Evolutionary conservation across 2,888 invertebrate species (phyloP).

Genomic region (Nomada fabriciana): DNA sequence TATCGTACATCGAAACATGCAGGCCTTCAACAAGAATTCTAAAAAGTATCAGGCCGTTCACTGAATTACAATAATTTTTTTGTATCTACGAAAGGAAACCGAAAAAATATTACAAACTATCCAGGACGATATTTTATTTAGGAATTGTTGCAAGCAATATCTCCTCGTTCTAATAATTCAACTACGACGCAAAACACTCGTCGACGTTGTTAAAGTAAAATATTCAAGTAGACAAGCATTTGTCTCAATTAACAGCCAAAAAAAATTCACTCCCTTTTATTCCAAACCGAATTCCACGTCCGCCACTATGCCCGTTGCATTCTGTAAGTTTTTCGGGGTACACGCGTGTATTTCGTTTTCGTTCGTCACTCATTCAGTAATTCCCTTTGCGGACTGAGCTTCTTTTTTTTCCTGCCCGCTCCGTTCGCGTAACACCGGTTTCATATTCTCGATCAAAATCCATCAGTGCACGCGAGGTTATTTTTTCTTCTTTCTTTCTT

Average conservation of each 20-base stretch:
- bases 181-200: background rate
- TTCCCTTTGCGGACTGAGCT: conserved; percentile 14
- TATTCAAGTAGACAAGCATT: no score
- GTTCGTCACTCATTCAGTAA: conserved; percentile 4
- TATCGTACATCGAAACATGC: background rate
- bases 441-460: conserved; percentile 42
- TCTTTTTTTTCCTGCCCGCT: conserved; percentile 16
- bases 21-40: background rate
- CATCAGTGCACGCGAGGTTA: conserved; percentile 6
- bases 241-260: no score
- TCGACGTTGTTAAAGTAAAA: background rate
- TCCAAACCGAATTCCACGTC: background rate
- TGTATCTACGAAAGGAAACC: background rate
- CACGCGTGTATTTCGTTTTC: background rate
- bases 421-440: conserved; percentile 32
- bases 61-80: background rate
- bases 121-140: no score
- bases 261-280: no score
- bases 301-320: background rate
- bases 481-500: conserved; percentile 8
- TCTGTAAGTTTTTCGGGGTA: no score
- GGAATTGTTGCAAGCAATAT: no score
- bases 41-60: no score
- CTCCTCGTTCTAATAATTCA: no score
- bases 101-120: no score